Base-by-base conservation (phyloP, 2,888 invertebrate genomes). In the Lepeophtheirus nordmannii region DNA sequence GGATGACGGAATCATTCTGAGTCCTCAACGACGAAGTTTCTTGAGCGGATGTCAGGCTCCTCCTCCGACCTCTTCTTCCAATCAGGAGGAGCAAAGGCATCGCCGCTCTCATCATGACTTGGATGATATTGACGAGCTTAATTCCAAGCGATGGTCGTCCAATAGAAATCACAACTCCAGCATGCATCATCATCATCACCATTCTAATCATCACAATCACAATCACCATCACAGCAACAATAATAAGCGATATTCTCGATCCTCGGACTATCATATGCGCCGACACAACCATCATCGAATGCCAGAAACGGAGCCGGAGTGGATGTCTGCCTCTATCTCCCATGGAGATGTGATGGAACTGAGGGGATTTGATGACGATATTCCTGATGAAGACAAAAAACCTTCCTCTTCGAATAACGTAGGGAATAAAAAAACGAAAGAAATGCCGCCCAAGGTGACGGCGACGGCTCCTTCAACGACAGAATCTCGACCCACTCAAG, bases 301-400 rank as follows among this genome's bases (percentile, higher is more conserved):
- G 92, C 58, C 93, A 93, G 59, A 86, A 87, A 46, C 17, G 9
- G 65, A 65, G 38, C 65, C 65, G 10, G 65, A 65, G 39, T 65
- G 65, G 65, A 65, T 65, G 65, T 57, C 53, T 11, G 65, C 53
- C 12, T 22, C 23, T n/a, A 57, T 65, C 68, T 91, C 91, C 68
- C 88, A 91, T 74, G 79, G 85, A 73, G 94, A 94, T 72, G 90
- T 89, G 46, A 94, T 94, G 72, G 94, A 94, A 76, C 79, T 94
- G 71, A 84, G 87, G 61, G 94, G 94, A 20, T 94, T 94, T 77
- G 91, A 93, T 72, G 89, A 86, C 65, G 72, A 72, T 38, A 69
- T 68, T 64, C 67, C 69, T 58, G 67, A 69, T 22, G 67, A 68
- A 46, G 68, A 70, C 64, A 65, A 58, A 30, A 59, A 59, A 58